phyloP scores from a whole-genome alignment of 2,888 invertebrate species.

The Buathra laborator region DNA sequence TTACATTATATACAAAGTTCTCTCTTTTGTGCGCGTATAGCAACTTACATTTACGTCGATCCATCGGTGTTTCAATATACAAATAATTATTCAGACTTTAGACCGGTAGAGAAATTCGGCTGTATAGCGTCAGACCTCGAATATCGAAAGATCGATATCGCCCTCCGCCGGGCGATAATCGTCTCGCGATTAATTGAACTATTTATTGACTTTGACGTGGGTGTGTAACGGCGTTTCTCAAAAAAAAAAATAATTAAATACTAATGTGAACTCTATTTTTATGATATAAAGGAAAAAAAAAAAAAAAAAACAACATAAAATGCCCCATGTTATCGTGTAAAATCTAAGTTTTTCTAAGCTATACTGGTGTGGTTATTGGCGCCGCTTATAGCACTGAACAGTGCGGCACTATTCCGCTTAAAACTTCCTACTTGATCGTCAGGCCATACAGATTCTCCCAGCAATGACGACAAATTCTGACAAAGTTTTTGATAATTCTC shows the following conservation, averaged over 20 bases:
- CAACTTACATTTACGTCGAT: slow-evolving; percentile 44
- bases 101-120: slow-evolving; percentile 33
- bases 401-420: slow-evolving; percentile 92
- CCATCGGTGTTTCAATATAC: slow-evolving; percentile 51
- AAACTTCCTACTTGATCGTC: slow-evolving; percentile 88
- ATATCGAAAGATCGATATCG: slow-evolving; percentile 7
- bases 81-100: slow-evolving; percentile 49
- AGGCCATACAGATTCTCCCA: slow-evolving; percentile 91
- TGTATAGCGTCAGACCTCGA: slow-evolving; percentile 19
- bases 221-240: slow-evolving; percentile 32
- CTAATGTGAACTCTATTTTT: slow-evolving; percentile 36
- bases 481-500: slow-evolving; percentile 95
- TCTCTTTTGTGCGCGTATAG: slow-evolving; percentile 54
- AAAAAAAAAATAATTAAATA: slow-evolving; percentile 57
- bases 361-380: slow-evolving; percentile 93
- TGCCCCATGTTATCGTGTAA: slow-evolving; percentile 35
- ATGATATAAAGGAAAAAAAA: slow-evolving; percentile 31
- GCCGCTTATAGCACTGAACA: slow-evolving; percentile 93
- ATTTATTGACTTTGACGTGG: slow-evolving; percentile 68
- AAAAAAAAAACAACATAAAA: slow-evolving; percentile 31
- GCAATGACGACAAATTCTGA: slow-evolving; percentile 90
- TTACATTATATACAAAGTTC: slow-evolving; percentile 53
- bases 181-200: slow-evolving; percentile 61
- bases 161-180: not conserved
- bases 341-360: slow-evolving; percentile 86